Percentiles rank a stretch among this genome's conserved stretches.
These are phyloP conservation scores for Trichonephila inaurata DNA, from an alignment of 1,140 invertebrate genomes.

Conservation along the genomic window DNA sequence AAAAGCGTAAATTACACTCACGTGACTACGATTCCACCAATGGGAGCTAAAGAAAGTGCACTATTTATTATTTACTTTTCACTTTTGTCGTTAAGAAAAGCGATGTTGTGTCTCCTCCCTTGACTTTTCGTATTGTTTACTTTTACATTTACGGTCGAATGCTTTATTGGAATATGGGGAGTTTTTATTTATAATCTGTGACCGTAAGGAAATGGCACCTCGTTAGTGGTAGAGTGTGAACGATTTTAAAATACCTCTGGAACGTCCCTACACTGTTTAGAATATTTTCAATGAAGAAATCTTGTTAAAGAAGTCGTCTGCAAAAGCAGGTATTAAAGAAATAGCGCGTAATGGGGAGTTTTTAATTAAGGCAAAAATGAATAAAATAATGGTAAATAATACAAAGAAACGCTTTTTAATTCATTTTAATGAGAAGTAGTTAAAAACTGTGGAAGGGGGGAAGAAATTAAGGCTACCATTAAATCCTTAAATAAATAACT, in stretches of 20 bases:
- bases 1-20: slow-evolving; percentile 62
- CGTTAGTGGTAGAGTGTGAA: neutral
- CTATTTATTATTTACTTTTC: slow-evolving; percentile 31
- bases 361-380: neutral
- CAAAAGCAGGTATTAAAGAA: neutral
- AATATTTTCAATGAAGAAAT: neutral
- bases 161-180: slow-evolving; percentile 37
- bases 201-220: slow-evolving; percentile 24
- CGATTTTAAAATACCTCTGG: neutral
- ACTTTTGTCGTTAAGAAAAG: slow-evolving; percentile 28
- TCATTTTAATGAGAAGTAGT: neutral
- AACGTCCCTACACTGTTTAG: neutral
- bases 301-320: neutral
- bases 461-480: no score
- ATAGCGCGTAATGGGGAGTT: neutral
- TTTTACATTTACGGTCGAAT: neutral
- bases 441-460: no score
- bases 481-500: no score
- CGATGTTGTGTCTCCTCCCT: neutral
- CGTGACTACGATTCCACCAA: slow-evolving; percentile 30
- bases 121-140: neutral
- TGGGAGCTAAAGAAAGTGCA: neutral
- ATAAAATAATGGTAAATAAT: neutral
- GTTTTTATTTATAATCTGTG: slow-evolving; percentile 21
- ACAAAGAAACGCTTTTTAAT: neutral